Percentiles rank a stretch among this genome's conserved stretches.
phyloP scores from a whole-genome alignment of 2,797 vertebrate species.

The Rhincodon typus region DNA sequence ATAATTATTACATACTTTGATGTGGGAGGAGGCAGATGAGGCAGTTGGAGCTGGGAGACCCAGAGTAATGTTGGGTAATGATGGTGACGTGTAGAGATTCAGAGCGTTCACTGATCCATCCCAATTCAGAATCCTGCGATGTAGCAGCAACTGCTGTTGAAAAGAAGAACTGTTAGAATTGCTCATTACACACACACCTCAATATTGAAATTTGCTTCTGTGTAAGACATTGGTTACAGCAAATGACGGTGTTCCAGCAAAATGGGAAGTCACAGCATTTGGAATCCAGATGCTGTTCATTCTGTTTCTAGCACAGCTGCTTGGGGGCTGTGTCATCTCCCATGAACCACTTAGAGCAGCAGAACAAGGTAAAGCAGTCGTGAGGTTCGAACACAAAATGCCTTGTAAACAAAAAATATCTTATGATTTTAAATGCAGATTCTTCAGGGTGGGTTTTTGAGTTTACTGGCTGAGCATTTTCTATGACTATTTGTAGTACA shows the following conservation, averaged over 20 bases:
- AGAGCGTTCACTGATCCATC: constrained; percentile 87
- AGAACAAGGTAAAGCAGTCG: background rate
- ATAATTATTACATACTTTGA: constrained; percentile 72
- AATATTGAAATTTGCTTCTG: background rate
- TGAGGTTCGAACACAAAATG: background rate
- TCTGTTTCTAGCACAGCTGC: background rate
- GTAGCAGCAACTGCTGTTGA: constrained; percentile 78
- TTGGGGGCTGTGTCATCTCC: background rate
- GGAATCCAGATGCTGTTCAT: background rate
- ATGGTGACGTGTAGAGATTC: constrained; percentile 92
- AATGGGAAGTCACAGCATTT: background rate
- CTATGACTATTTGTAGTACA: background rate
- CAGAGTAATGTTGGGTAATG: constrained; percentile 92
- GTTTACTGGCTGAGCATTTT: background rate
- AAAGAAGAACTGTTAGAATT: constrained; percentile 45
- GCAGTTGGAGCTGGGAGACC: constrained; percentile 66
- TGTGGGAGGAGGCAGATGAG: constrained; percentile 61
- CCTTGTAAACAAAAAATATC: background rate
- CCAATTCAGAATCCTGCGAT: constrained; percentile 77
- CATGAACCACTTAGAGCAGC: background rate
- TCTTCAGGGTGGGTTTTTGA: background rate
- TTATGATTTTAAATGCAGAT: background rate
- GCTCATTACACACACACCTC: background rate
- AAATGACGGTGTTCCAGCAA: background rate
- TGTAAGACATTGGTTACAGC: background rate